phyloP scores from a whole-genome alignment of 2,888 invertebrate species.

The Sericinus montela region DNA sequence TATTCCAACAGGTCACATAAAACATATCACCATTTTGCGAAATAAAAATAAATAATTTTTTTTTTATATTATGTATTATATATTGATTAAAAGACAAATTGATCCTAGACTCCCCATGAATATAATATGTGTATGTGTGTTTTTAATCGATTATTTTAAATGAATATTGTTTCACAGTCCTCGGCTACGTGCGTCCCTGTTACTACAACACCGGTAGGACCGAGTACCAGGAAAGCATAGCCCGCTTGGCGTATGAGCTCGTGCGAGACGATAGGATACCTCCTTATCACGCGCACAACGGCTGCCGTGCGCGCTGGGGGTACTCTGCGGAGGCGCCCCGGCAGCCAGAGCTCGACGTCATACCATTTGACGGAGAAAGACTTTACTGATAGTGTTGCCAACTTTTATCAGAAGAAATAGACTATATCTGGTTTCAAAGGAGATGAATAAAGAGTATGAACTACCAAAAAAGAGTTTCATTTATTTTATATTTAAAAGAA shows the following conservation, averaged over 20 bases:
- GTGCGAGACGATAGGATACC: conserved; percentile 59
- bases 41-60: no score
- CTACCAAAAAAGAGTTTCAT: no score
- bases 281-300: conserved; percentile 53
- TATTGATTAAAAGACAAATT: no score
- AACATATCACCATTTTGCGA: no score
- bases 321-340: conserved; percentile 56
- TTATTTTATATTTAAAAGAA: no score
- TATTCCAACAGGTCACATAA: no score
- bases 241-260: conserved; percentile 62
- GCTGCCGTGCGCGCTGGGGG: conserved; percentile 58
- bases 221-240: conserved; percentile 60
- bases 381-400: conserved; percentile 42
- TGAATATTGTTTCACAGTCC: conserved; percentile 35
- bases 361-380: conserved; percentile 60
- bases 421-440: no score
- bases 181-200: conserved; percentile 54
- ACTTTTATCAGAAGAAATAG: no score
- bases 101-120: no score
- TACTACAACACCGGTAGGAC: conserved; percentile 55
- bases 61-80: no score
- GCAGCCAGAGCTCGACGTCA: conserved; percentile 59
- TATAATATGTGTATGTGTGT: no score
- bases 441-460: no score
- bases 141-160: background rate